Conservation (phyloP, 2,888 invertebrate species). For the Stenotaenia linearis region DNA sequence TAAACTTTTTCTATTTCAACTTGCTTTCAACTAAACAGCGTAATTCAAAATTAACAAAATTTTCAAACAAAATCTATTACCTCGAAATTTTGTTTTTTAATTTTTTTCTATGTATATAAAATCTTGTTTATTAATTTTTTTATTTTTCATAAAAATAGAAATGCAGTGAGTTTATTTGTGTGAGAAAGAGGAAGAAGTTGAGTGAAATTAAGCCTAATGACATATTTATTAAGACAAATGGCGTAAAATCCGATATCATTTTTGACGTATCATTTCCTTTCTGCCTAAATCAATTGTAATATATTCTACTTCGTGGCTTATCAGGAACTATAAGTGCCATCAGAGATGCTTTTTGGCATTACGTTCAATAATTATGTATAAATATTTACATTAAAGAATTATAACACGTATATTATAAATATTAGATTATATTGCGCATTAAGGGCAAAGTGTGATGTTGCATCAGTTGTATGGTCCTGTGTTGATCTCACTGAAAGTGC, state of each 20-base stretch:
- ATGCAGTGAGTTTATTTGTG: too few species aligned
- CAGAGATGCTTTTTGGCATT: constrained; percentile 24
- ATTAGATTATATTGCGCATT: constrained; percentile 1
- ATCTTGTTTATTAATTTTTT: too few species aligned
- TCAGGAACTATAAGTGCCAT: constrained; percentile 17
- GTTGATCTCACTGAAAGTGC: constrained; percentile 3
- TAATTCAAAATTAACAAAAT: too few species aligned
- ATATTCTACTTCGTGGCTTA: background rate
- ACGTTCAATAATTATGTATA: constrained; percentile 3
- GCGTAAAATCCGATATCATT: background rate
- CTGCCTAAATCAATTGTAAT: constrained; percentile 8
- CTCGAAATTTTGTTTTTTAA: too few species aligned
- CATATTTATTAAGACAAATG: background rate
- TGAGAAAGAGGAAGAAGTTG: background rate
- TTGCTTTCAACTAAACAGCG: too few species aligned
- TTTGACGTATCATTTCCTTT: background rate
- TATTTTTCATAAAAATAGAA: too few species aligned
- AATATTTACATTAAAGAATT: constrained; percentile 11
- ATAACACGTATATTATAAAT: constrained; percentile 11
- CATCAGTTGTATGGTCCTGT: constrained; percentile 8
- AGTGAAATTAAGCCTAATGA: too few species aligned
- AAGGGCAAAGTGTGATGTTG: constrained; percentile 6
- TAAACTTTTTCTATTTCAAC: too few species aligned
- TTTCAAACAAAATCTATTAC: too few species aligned
- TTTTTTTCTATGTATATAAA: too few species aligned